phyloP scores from a whole-genome alignment of 2,888 invertebrate species.

The Galerucella calmariensis region DNA sequence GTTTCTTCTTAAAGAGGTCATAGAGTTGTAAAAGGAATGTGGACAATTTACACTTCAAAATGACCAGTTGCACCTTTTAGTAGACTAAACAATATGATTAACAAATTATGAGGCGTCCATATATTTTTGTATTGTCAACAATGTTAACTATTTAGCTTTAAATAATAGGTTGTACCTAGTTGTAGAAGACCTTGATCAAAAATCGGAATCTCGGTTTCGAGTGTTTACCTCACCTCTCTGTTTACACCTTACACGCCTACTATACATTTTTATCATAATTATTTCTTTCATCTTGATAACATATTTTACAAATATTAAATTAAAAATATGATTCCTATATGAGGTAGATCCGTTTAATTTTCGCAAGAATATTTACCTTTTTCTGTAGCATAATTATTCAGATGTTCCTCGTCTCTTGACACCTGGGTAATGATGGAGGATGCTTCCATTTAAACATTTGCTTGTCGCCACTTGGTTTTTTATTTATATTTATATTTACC shows the following conservation, averaged over 20 bases:
- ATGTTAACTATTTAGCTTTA: conserved; percentile 13
- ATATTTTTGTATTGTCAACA: conserved; percentile 9
- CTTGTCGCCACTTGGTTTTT: conserved; percentile 49
- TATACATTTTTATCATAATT: conserved; percentile 38
- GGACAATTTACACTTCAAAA: conserved; percentile 51
- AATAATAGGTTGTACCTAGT: conserved; percentile 24
- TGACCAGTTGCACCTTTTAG: conserved; percentile 30
- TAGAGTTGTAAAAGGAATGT: conserved; percentile 56
- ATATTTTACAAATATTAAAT: conserved; percentile 4
- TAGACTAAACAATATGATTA: conserved; percentile 29
- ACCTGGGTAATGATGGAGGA: conserved; percentile 99
- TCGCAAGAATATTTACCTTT: conserved; percentile 77
- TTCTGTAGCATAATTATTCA: conserved; percentile 90
- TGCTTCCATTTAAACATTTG: conserved; percentile 93
- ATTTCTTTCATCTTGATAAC: neutral
- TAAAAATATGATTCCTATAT: neutral
- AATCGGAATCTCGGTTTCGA: conserved; percentile 31
- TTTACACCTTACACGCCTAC: conserved; percentile 59
- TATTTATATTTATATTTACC: conserved; percentile 30
- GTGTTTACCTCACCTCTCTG: conserved; percentile 43
- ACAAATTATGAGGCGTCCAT: conserved; percentile 30
- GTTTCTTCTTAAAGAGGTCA: conserved; percentile 58
- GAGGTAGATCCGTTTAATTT: conserved; percentile 11
- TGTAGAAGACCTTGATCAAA: conserved; percentile 27
- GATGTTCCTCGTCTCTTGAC: conserved; percentile 96